phyloP scores from a whole-genome alignment of 2,113 vertebrate species.

The Grammomys dolichurus region DNA sequence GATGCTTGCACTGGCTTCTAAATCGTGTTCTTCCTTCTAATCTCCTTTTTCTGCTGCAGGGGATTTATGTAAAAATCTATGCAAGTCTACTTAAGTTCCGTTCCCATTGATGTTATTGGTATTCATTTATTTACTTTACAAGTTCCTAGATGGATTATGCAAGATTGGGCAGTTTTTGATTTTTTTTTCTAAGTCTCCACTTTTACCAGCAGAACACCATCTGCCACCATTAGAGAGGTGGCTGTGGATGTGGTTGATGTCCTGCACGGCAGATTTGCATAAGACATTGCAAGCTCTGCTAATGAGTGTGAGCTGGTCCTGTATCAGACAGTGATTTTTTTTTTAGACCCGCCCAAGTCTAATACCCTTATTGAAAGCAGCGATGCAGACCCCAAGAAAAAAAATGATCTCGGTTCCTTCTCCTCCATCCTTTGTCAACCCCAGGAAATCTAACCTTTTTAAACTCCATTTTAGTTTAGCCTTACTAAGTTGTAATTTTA shows the following conservation, averaged over 20 bases:
- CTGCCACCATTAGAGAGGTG: constrained; percentile 57
- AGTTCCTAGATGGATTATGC: constrained; percentile 60
- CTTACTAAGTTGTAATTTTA: constrained; percentile 2
- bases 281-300: constrained; percentile 24
- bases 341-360: not conserved
- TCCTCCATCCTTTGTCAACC: not conserved
- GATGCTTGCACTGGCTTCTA: not conserved
- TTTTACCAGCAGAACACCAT: constrained; percentile 71
- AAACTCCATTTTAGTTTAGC: not conserved
- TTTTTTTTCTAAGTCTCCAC: not conserved
- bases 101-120: constrained; percentile 31
- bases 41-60: constrained; percentile 45
- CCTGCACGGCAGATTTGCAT: constrained; percentile 38
- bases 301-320: not conserved
- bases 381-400: not conserved
- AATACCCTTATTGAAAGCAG: not conserved
- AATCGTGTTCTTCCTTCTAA: constrained; percentile 31
- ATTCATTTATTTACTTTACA: constrained; percentile 62
- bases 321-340: not conserved
- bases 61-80: constrained; percentile 58
- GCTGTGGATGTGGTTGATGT: not conserved
- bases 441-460: constrained; percentile 21
- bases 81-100: constrained; percentile 40
- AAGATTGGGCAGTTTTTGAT: constrained; percentile 41
- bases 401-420: not conserved